Base-by-base conservation (phyloP, 2,888 invertebrate species). In the Malthinus flaveolus region DNA sequence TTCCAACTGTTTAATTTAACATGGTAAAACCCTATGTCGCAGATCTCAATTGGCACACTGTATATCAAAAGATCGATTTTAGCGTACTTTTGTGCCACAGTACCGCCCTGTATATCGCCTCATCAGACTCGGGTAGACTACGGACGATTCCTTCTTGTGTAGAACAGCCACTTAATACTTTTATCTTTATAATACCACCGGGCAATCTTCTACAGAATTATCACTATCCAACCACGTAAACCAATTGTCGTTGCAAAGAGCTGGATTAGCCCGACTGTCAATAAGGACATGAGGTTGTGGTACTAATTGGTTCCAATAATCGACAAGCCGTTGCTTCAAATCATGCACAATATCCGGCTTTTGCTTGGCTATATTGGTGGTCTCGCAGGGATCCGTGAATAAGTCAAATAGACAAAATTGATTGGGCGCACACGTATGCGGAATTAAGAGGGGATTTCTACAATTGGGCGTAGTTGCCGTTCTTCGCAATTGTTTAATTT, bases 371-470 rank as follows among this genome's bases (percentile, higher is more conserved):
- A 76, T 49, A 63, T 77, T 75, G 15, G 52, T 67, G 5, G 73
- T 74, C 62, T 77, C 77, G 51, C 75, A 76, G 4, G 76, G 77
- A 64, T 77, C 77, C 6, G 64, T 54, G 7, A 61, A 35, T 1
- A 77, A 57, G 53, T 77, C 74, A 53, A 75, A 77, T 10, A 77
- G 63, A 48, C 75, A 76, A 23, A 66, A 65, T 12, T 61, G 55
- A 8, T 52, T 49, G 23, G 70, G 69, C 13, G 55, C 51, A 34
- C 52, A 61, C 11, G 61, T 3, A 9, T 39, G 8, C 7, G 15
- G 12, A 12, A 35, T 32, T 4, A n/a, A 3, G 10, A 11, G 9
- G 3, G 12, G 1, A 9, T 12, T 11, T 35, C 56, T 37, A 32
- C 56, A 56, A 8, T 42, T 11, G 8, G 32, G 13, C 10, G 56